These are phyloP conservation scores for Antheraea pernyi DNA, from an alignment of 1,140 invertebrate species.

Conservation along the genomic window DNA sequence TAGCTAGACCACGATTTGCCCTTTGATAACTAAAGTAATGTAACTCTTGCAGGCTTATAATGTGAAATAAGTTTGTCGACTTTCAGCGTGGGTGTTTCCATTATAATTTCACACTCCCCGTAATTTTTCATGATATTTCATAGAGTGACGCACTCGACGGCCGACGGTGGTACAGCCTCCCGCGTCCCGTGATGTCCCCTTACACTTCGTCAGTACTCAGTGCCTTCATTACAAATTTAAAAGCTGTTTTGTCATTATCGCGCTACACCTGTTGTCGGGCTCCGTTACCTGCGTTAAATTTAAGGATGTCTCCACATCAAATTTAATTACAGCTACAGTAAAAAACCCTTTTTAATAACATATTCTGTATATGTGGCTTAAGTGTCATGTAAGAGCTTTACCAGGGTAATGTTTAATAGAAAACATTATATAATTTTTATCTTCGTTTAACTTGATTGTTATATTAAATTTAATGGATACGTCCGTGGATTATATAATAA, in stretches of 20 bases:
- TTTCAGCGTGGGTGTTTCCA: neutral
- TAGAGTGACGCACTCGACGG: neutral
- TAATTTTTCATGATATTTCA: constrained; percentile 5
- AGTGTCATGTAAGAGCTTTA: too few species aligned
- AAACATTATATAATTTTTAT: too few species aligned
- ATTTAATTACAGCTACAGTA: neutral
- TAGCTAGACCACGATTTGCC: too few species aligned
- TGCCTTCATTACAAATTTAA: constrained; percentile 63
- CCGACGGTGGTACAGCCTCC: neutral
- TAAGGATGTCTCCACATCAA: constrained; percentile 17
- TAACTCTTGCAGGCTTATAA: neutral
- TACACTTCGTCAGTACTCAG: constrained; percentile 35
- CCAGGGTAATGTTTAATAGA: too few species aligned
- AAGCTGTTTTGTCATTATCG: constrained; percentile 65
- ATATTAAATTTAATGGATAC: too few species aligned
- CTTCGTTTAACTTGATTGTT: too few species aligned
- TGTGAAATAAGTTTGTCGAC: neutral
- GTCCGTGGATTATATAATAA: too few species aligned
- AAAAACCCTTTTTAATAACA: neutral
- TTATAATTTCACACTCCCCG: neutral
- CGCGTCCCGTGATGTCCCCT: constrained; percentile 22
- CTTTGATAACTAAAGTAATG: too few species aligned
- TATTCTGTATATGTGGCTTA: too few species aligned
- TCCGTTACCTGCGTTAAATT: constrained; percentile 35
- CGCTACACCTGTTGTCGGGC: constrained; percentile 60